These are phyloP conservation scores for Cephus spinipes DNA, from an alignment of 2,888 invertebrate species.

Conservation along the genomic window DNA sequence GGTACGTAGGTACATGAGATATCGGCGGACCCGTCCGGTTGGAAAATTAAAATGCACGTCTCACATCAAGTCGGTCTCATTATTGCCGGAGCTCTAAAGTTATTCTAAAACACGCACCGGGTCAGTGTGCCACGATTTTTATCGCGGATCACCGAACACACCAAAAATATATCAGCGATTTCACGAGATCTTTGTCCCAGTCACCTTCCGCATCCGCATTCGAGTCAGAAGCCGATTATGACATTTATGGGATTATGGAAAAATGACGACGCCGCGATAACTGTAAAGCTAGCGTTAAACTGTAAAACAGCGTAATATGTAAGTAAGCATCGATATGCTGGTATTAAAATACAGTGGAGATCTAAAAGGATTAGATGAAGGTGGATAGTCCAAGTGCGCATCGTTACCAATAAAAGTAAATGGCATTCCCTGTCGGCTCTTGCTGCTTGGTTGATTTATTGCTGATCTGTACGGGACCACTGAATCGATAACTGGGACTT, in stretches of 20 bases:
- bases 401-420: background rate
- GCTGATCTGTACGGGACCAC: background rate
- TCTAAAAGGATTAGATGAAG: background rate
- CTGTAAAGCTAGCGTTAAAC: background rate
- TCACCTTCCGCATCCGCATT: background rate
- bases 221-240: background rate
- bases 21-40: background rate
- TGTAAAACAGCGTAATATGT: too few species aligned
- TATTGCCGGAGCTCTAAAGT: conserved; percentile 49
- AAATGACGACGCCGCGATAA: background rate
- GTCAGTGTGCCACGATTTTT: conserved; percentile 24
- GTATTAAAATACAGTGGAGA: background rate
- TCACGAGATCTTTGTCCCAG: background rate
- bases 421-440: background rate
- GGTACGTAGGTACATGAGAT: background rate
- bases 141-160: conserved; percentile 1
- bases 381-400: background rate
- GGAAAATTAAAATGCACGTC: conserved; percentile 40
- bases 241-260: background rate
- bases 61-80: conserved; percentile 48
- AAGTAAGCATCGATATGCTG: background rate
- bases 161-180: background rate
- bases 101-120: conserved; percentile 55
- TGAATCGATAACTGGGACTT: background rate
- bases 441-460: background rate